A percentile compares a stretch with the other conserved stretches of the same genome.
Conservation (phyloP, 2,888 invertebrate species). For the Smittia sp. region DNA sequence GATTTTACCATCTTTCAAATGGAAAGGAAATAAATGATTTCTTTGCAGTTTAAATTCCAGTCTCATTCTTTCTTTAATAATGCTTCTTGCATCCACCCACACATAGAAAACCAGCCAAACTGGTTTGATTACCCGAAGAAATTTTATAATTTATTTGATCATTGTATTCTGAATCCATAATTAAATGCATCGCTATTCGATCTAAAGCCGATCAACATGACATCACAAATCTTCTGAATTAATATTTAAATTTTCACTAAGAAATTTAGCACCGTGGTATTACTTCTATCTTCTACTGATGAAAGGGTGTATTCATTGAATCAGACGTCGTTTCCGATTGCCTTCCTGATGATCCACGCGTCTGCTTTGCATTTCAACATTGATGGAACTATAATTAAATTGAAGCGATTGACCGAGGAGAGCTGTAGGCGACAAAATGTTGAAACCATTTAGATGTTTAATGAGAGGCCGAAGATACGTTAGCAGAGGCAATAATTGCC, state of each 20-base stretch:
- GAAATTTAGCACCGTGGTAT: too few relatives aligned
- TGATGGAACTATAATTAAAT: slow-evolving; percentile 24
- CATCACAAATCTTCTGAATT: too few relatives aligned
- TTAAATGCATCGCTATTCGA: too few relatives aligned
- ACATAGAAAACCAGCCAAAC: not conserved
- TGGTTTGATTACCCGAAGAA: slow-evolving; percentile 32
- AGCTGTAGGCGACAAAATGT: not conserved
- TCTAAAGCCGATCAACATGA: too few relatives aligned
- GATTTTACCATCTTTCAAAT: too few relatives aligned
- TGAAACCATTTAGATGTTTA: slow-evolving; percentile 24
- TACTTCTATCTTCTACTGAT: too few relatives aligned
- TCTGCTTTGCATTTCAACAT: not conserved
- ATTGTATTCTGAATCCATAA: too few relatives aligned
- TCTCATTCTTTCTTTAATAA: not conserved
- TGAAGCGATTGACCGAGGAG: not conserved
- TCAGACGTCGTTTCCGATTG: slow-evolving; percentile 18
- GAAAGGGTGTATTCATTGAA: slow-evolving; percentile 18
- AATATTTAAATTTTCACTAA: too few relatives aligned
- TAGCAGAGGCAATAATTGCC: too few relatives aligned
- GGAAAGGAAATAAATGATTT: too few relatives aligned
- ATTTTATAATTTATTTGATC: slow-evolving; percentile 27
- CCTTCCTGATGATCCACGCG: slow-evolving; percentile 15
- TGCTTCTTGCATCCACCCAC: not conserved
- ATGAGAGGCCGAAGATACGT: slow-evolving; percentile 8
- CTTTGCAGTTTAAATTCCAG: too few relatives aligned